Conservation (phyloP, 2,797 vertebrate genomes). For the Vipera ursinii region DNA sequence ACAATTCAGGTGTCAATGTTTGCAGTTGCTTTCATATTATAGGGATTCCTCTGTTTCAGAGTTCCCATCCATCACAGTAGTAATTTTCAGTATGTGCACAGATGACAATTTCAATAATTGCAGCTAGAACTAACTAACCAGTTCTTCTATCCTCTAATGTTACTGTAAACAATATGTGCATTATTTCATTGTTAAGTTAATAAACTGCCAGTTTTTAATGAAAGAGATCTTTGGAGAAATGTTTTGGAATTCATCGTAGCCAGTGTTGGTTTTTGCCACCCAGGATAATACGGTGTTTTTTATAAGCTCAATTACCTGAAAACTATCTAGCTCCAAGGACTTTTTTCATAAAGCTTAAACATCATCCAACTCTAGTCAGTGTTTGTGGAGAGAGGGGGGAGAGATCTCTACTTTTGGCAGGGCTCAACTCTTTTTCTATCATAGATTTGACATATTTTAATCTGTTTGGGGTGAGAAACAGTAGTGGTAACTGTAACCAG, state of each 20-base stretch:
- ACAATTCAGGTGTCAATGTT: background rate
- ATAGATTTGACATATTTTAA: background rate
- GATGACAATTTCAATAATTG: background rate
- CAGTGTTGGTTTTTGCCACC: background rate
- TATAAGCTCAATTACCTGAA: background rate
- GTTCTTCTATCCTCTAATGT: background rate
- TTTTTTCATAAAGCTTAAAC: background rate
- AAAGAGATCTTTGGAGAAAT: background rate
- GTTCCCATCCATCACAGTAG: background rate
- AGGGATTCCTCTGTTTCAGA: background rate
- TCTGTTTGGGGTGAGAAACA: background rate
- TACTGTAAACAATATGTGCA: background rate
- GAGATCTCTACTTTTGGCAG: background rate
- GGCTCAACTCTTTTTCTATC: background rate
- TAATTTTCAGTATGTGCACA: background rate
- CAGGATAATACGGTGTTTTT: background rate
- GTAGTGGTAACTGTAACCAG: background rate
- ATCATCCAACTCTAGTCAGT: background rate
- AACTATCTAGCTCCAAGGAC: background rate
- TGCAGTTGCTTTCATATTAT: background rate
- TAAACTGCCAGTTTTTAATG: background rate
- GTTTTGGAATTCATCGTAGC: background rate
- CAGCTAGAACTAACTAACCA: background rate
- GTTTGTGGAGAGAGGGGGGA: background rate
- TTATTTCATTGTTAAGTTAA: background rate